phyloP scores from a whole-genome alignment of 2,888 invertebrate species.

The Mythimna vitellina region DNA sequence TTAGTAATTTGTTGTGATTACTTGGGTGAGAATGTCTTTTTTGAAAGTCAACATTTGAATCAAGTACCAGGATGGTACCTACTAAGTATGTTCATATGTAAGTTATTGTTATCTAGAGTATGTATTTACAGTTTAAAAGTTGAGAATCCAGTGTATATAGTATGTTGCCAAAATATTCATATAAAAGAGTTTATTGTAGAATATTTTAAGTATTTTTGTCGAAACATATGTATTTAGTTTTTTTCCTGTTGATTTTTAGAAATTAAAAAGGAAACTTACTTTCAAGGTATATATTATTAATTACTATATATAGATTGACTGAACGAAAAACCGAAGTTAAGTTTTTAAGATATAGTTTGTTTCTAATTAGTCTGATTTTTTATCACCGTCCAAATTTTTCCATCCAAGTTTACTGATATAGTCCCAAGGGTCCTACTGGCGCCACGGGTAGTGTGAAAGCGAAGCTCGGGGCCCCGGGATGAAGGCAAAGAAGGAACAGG shows the following conservation, averaged over 20 bases:
- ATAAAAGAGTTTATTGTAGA: not conserved
- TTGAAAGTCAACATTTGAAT: not conserved
- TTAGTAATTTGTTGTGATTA: too few relatives aligned
- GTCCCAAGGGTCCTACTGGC: too few relatives aligned
- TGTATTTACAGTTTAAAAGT: not conserved
- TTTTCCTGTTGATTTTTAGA: not conserved
- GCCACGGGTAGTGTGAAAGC: too few relatives aligned
- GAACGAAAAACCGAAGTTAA: not conserved
- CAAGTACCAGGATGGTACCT: not conserved
- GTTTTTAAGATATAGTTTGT: too few relatives aligned
- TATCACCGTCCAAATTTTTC: too few relatives aligned
- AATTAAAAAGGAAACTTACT: not conserved
- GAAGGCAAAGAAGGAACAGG: too few relatives aligned
- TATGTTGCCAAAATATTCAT: not conserved
- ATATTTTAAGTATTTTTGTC: not conserved
- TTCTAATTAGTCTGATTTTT: too few relatives aligned
- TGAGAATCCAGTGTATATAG: not conserved
- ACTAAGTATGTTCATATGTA: not conserved
- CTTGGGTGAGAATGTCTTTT: not conserved
- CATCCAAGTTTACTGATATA: too few relatives aligned
- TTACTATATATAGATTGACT: too few relatives aligned
- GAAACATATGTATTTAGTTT: not conserved
- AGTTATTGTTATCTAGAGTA: slow-evolving; percentile 1
- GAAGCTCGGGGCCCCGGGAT: too few relatives aligned
- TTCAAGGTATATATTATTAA: too few relatives aligned